Evolutionary conservation across 2,888 invertebrate species (phyloP).

Genomic region (Rhorus exstirpatorius): DNA sequence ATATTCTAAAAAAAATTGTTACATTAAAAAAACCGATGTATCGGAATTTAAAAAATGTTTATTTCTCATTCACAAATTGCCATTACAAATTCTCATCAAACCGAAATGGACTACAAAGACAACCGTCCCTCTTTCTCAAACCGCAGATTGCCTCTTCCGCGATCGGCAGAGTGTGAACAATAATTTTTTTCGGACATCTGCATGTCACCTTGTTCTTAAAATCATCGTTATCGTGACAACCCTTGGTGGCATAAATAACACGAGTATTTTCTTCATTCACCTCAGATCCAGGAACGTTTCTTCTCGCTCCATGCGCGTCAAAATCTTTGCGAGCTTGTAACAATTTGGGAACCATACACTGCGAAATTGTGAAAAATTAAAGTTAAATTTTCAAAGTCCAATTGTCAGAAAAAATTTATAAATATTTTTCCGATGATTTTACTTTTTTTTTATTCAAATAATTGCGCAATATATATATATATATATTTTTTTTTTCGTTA

Average conservation of each 20-base stretch:
- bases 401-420: not conserved
- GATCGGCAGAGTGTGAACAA: slow-evolving; percentile 55
- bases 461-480: too few relatives aligned
- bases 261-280: not conserved
- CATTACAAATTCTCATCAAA: slow-evolving; percentile 35
- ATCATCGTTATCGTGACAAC: slow-evolving; percentile 17
- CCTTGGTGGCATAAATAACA: not conserved
- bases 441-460: not conserved
- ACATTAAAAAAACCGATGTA: not conserved
- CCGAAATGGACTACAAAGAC: slow-evolving; percentile 37
- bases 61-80: slow-evolving; percentile 13
- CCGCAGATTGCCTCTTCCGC: slow-evolving; percentile 31
- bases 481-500: too few relatives aligned
- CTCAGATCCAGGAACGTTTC: not conserved
- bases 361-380: slow-evolving; percentile 11
- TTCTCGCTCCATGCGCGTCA: not conserved
- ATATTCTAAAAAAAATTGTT: not conserved
- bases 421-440: not conserved
- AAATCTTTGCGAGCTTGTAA: slow-evolving; percentile 53
- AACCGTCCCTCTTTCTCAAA: slow-evolving; percentile 35
- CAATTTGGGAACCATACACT: slow-evolving; percentile 64
- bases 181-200: slow-evolving; percentile 48
- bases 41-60: not conserved
- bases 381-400: not conserved
- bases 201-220: slow-evolving; percentile 25